These are phyloP conservation scores for Aplocera efformata DNA, from an alignment of 2,888 invertebrate species.

Conservation along the genomic window DNA sequence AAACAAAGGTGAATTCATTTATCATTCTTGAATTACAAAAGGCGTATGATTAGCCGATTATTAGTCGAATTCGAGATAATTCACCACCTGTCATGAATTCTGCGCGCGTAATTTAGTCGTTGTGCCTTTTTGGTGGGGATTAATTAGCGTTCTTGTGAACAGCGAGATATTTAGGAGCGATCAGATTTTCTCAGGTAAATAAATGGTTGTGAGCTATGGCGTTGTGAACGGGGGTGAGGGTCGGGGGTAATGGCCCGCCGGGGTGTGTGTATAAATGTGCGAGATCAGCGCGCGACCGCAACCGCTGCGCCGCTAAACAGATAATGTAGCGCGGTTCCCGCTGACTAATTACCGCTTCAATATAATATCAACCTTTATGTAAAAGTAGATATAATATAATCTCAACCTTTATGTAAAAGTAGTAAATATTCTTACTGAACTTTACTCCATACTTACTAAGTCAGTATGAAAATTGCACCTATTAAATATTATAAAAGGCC, in stretches of 20 bases:
- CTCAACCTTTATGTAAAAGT: slow-evolving; percentile 24
- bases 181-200: slow-evolving; percentile 36
- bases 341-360: slow-evolving; percentile 45
- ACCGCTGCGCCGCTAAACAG: slow-evolving; percentile 40
- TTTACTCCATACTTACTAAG: too few relatives aligned
- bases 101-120: slow-evolving; percentile 40
- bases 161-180: slow-evolving; percentile 31
- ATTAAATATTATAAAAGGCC: too few relatives aligned
- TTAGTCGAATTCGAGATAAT: slow-evolving; percentile 41
- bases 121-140: slow-evolving; percentile 41
- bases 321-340: slow-evolving; percentile 39
- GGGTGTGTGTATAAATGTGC: slow-evolving; percentile 43
- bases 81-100: slow-evolving; percentile 39
- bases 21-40: slow-evolving; percentile 42
- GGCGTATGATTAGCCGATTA: slow-evolving; percentile 39
- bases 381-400: slow-evolving; percentile 29
- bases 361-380: slow-evolving; percentile 32
- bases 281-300: slow-evolving; percentile 36
- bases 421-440: background rate
- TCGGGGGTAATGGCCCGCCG: slow-evolving; percentile 38
- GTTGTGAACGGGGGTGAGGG: slow-evolving; percentile 28
- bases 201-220: slow-evolving; percentile 36
- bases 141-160: slow-evolving; percentile 45
- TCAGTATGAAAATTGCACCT: too few relatives aligned
- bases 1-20: slow-evolving; percentile 43